Evolutionary conservation across 2,113 vertebrate species (phyloP).

Genomic region (Chelonoidis abingdonii): DNA sequence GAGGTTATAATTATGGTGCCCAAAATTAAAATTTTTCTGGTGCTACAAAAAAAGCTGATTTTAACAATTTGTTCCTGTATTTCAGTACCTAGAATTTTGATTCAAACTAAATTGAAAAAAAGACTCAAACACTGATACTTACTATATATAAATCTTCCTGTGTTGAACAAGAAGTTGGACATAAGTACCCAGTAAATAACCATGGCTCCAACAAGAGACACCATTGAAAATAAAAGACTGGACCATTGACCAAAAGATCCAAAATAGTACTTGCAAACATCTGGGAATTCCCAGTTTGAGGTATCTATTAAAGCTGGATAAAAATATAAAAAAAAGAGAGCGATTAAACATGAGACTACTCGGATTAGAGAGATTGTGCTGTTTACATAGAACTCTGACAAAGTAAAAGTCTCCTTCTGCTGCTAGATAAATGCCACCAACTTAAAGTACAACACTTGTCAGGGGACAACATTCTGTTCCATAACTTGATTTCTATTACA

Average conservation of each 20-base stretch:
- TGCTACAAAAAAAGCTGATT: not conserved
- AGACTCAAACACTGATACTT: constrained; percentile 71
- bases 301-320: constrained; percentile 85
- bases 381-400: not conserved
- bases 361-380: not conserved
- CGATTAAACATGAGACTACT: not conserved
- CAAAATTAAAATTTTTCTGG: not conserved
- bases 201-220: constrained; percentile 96
- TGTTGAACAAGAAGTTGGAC: constrained; percentile 98
- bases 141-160: constrained; percentile 96
- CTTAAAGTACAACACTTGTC: not conserved
- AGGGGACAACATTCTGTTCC: not conserved
- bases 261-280: constrained; percentile 96
- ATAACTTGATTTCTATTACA: too few relatives aligned
- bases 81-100: not conserved
- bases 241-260: constrained; percentile 94
- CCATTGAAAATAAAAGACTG: constrained; percentile 93
- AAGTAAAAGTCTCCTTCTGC: not conserved
- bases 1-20: not conserved
- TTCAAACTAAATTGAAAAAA: not conserved
- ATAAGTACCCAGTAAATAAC: constrained; percentile 99
- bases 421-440: not conserved
- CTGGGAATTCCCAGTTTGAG: constrained; percentile 94
- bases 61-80: not conserved
- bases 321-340: constrained; percentile 5